phyloP scores from a whole-genome alignment of 2,888 invertebrate genomes.

The Belgica antarctica region DNA sequence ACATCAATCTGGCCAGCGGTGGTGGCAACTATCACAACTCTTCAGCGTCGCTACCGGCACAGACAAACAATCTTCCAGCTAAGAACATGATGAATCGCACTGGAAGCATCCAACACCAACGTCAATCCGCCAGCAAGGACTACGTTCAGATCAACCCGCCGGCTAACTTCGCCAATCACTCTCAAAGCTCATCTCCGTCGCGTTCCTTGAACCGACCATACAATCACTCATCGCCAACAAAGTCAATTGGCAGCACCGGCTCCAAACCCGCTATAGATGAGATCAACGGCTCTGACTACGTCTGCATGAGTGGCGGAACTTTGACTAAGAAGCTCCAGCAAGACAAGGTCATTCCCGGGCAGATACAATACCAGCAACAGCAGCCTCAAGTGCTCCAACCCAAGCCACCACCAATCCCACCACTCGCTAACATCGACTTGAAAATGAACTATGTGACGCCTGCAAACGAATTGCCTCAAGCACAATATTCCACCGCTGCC shows the following conservation, averaged over 20 bases:
- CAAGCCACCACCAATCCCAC: conserved; percentile 22
- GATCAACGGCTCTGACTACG: conserved; percentile 76
- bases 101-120: conserved; percentile 16
- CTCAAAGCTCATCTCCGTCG: conserved; percentile 43
- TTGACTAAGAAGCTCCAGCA: conserved; percentile 46
- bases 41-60: conserved; percentile 31
- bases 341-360: conserved; percentile 46
- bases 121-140: conserved; percentile 21
- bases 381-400: conserved; percentile 33
- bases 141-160: conserved; percentile 37
- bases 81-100: neutral
- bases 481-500: conserved; percentile 54
- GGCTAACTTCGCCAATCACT: conserved; percentile 25
- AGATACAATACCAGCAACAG: conserved; percentile 33
- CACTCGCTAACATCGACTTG: conserved; percentile 54
- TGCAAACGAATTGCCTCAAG: conserved; percentile 51
- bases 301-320: conserved; percentile 76
- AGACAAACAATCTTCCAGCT: neutral
- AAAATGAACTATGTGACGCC: conserved; percentile 53
- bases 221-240: conserved; percentile 14
- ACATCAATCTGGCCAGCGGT: conserved; percentile 32
- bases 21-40: conserved; percentile 23
- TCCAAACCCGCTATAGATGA: conserved; percentile 64
- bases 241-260: conserved; percentile 46
- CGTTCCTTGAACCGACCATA: conserved; percentile 41